A percentile compares a stretch with the other conserved stretches of the same genome.
These are phyloP conservation scores for Vollenhovia emeryi DNA, from an alignment of 1,140 invertebrate genomes.

Conservation along the genomic window DNA sequence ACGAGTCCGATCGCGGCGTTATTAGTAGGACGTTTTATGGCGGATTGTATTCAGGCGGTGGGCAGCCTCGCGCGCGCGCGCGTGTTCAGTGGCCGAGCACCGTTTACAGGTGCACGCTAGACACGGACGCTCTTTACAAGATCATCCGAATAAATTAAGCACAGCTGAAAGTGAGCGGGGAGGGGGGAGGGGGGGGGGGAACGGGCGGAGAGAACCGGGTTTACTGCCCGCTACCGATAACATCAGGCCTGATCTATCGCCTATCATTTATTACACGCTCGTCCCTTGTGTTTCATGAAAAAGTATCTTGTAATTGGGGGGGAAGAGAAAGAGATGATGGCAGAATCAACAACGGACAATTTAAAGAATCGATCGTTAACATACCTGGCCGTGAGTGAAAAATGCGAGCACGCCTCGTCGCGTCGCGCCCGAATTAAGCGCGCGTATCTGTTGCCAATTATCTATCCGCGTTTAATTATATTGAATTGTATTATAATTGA, in stretches of 20 bases:
- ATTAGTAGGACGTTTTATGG: constrained; percentile 83
- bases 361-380: constrained; percentile 35
- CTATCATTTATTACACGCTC: constrained; percentile 64
- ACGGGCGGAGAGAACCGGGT: constrained; percentile 57
- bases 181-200: neutral
- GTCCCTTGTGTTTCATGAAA: constrained; percentile 33
- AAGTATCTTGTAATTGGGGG: constrained; percentile 38
- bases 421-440: neutral
- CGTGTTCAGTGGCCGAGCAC: constrained; percentile 19
- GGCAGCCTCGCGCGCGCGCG: constrained; percentile 32
- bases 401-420: constrained; percentile 34
- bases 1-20: constrained; percentile 82
- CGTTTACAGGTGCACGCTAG: constrained; percentile 70
- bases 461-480: constrained; percentile 5
- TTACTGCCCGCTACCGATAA: constrained; percentile 59
- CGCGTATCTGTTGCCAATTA: constrained; percentile 16
- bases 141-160: constrained; percentile 73
- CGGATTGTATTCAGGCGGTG: constrained; percentile 54
- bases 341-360: constrained; percentile 4
- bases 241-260: constrained; percentile 56
- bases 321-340: constrained; percentile 12
- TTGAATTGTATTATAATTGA: no score
- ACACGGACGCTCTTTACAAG: constrained; percentile 65
- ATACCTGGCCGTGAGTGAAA: constrained; percentile 16
- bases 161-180: neutral